Base-by-base conservation (phyloP, 2,888 invertebrate genomes). In the Lomographa bimaculata region DNA sequence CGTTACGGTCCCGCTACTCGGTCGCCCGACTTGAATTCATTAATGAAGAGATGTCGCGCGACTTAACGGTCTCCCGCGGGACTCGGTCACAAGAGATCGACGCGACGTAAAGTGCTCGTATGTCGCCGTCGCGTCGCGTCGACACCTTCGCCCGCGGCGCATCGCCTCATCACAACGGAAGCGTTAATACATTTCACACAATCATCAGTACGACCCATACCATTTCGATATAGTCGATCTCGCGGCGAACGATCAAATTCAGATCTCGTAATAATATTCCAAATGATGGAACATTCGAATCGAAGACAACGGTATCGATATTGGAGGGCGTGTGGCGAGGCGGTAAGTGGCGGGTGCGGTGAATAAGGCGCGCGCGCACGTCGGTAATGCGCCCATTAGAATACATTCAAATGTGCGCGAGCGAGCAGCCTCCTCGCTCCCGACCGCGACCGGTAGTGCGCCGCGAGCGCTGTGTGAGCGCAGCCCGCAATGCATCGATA, bases 1-100 rank as follows among this genome's bases (percentile, higher is more conserved):
- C 80, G 79, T 73, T 76, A 64, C 54, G 66, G 62, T 78, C 71
- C 82, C 77, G 81, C 75, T 77, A 74, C 40, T 35, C 54, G 50
- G 42, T 33, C 56, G 32, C 29, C n/a, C 10, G 4, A 14, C 14
- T 2, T 14, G 3, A 14, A 14, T 14, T 4, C 14, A 14, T 14
- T 14, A 14, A 14, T 14, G n/a, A n/a, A n/a, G n/a, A n/a, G n/a
- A n/a, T 14, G n/a, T 17, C 30, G 35, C 41, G 17, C 33, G n/a
- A n/a, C n/a, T n/a, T n/a, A n/a, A n/a, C n/a, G n/a, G n/a, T n/a
- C n/a, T n/a, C n/a, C n/a, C n/a, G n/a, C n/a, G n/a, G n/a, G n/a
- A n/a, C n/a, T n/a, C n/a, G n/a, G n/a, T n/a, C n/a, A n/a, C n/a
- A n/a, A n/a, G n/a, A n/a, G n/a, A n/a, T n/a, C n/a, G n/a, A n/a